Conservation (phyloP, 2,113 vertebrate species). For the Leiothrix lutea region DNA sequence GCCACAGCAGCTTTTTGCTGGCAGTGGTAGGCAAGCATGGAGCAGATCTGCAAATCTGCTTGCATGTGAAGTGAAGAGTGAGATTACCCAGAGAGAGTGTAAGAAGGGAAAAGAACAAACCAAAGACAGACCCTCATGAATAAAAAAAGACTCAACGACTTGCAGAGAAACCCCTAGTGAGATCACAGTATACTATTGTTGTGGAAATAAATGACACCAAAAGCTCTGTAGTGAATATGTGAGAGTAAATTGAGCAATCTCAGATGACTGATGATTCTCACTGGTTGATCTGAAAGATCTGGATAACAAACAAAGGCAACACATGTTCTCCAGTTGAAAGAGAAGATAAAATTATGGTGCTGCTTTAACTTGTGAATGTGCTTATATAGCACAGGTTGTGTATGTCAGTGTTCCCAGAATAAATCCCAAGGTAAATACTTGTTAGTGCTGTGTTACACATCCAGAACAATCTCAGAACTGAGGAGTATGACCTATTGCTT, state of each 20-base stretch:
- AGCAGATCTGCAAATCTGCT: not conserved
- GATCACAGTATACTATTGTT: not conserved
- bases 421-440: not conserved
- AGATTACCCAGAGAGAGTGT: not conserved
- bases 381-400: not conserved
- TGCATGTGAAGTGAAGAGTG: not conserved
- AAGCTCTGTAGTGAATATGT: not conserved
- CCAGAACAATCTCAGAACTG: not conserved
- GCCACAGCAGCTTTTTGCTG: not conserved
- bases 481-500: not conserved
- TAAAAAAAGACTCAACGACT: not conserved
- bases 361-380: not conserved
- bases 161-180: not conserved
- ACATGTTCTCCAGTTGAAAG: not conserved
- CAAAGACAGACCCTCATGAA: not conserved
- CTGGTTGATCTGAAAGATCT: not conserved
- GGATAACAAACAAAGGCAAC: not conserved
- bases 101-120: not conserved
- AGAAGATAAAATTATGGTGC: not conserved
- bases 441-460: not conserved
- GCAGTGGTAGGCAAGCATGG: not conserved
- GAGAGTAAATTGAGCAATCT: not conserved
- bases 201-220: not conserved
- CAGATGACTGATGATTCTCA: not conserved
- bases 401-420: not conserved